These are phyloP conservation scores for Chironomus riparius DNA, from an alignment of 2,888 invertebrate genomes.

Conservation along the genomic window DNA sequence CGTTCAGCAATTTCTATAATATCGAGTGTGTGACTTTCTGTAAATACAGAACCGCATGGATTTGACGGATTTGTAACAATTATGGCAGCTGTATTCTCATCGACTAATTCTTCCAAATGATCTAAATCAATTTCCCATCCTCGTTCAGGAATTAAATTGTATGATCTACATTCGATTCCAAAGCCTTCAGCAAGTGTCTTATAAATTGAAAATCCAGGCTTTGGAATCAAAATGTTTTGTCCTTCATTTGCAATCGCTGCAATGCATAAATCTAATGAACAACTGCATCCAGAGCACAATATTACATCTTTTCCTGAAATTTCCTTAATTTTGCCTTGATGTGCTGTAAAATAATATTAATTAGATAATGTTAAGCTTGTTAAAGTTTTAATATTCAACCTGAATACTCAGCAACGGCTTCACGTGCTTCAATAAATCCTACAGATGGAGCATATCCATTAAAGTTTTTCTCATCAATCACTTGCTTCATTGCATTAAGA, in stretches of 20 bases:
- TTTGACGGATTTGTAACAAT: conserved; percentile 96
- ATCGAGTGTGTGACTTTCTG: conserved; percentile 65
- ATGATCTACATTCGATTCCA: conserved; percentile 68
- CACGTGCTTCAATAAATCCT: conserved; percentile 66
- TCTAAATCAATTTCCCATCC: conserved; percentile 86
- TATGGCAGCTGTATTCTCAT: conserved; percentile 81
- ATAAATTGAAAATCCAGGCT: conserved; percentile 65
- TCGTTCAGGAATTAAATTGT: conserved; percentile 64
- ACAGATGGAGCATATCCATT: conserved; percentile 87
- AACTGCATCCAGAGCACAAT: conserved; percentile 91
- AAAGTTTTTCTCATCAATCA: conserved; percentile 57
- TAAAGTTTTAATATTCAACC: conserved; percentile 36
- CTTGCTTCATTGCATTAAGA: conserved; percentile 66
- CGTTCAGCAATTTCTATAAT: conserved; percentile 72
- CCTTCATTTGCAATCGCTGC: conserved; percentile 78
- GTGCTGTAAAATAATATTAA: not conserved
- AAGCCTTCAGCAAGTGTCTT: conserved; percentile 78
- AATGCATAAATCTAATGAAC: conserved; percentile 88
- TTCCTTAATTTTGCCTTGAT: conserved; percentile 36
- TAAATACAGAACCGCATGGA: conserved; percentile 94
- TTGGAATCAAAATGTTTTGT: conserved; percentile 86
- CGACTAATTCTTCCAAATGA: conserved; percentile 81
- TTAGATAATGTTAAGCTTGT: not conserved
- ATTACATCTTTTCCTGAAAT: conserved; percentile 63
- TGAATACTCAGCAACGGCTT: conserved; percentile 80